phyloP scores from a whole-genome alignment of 2,113 vertebrate genomes.

The Aix galericulata region DNA sequence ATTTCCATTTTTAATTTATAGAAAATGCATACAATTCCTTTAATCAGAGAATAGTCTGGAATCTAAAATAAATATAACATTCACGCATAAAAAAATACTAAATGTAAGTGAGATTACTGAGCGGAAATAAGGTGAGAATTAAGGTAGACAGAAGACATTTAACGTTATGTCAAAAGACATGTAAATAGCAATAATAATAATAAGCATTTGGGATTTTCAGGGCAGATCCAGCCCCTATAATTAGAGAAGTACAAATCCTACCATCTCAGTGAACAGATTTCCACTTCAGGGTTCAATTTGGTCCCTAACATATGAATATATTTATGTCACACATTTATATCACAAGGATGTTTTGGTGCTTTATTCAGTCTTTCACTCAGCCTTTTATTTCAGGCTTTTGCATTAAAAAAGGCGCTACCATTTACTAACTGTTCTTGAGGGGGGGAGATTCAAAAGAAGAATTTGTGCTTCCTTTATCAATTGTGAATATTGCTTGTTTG shows the following conservation, averaged over 20 bases:
- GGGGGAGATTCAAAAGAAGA: neutral
- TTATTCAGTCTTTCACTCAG: neutral
- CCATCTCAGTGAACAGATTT: neutral
- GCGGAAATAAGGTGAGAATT: conserved; percentile 5
- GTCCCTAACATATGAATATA: neutral
- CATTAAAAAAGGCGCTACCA: conserved; percentile 19
- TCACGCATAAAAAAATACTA: neutral
- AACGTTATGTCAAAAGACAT: neutral
- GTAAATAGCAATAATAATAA: neutral
- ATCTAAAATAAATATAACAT: conserved; percentile 55
- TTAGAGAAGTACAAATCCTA: neutral
- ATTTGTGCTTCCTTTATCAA: neutral
- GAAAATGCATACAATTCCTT: conserved; percentile 78
- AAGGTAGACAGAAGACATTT: neutral
- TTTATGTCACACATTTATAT: conserved; percentile 15
- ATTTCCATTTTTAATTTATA: conserved; percentile 96
- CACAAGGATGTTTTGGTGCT: neutral
- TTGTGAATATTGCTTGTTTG: neutral
- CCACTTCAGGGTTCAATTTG: neutral
- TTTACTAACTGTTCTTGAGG: conserved; percentile 7
- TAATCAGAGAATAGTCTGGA: conserved; percentile 63
- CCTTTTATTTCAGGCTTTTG: neutral
- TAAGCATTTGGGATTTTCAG: neutral
- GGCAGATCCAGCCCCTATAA: neutral
- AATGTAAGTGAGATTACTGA: neutral